Percentiles rank a stretch among this genome's conserved stretches.
phyloP scores from a whole-genome alignment of 2,113 vertebrate species.

The Talpa occidentalis region DNA sequence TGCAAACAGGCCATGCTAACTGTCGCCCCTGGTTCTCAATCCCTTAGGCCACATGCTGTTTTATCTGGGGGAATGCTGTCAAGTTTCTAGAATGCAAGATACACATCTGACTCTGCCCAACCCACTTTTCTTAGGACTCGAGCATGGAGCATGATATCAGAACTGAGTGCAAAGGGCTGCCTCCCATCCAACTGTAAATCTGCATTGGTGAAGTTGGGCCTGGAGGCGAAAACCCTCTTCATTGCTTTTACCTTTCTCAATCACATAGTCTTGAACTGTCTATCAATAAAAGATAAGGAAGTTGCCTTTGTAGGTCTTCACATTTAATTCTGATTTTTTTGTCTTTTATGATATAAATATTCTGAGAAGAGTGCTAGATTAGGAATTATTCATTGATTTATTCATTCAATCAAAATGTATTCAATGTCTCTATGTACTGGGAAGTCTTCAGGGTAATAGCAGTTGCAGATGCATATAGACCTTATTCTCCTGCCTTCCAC shows the following conservation, averaged over 20 bases:
- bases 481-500: not conserved
- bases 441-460: not conserved
- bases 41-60: not conserved
- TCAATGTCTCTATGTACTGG: not conserved
- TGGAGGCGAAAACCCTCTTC: too few species aligned
- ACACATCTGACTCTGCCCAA: not conserved
- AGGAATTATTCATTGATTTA: not conserved
- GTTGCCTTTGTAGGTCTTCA: not conserved
- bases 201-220: not conserved
- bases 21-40: not conserved
- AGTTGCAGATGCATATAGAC: not conserved
- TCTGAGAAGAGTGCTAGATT: not conserved
- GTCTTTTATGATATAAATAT: not conserved
- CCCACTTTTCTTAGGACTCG: not conserved
- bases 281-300: not conserved
- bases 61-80: not conserved
- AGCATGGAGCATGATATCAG: accelerated
- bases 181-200: accelerated
- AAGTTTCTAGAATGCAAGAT: not conserved
- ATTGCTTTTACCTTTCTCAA: not conserved
- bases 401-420: not conserved
- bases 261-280: not conserved
- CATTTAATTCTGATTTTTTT: not conserved
- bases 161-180: too few species aligned
- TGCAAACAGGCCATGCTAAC: not conserved